Evolutionary conservation across 2,888 invertebrate genomes (phyloP).

Genomic region (Celastrina argiolus): DNA sequence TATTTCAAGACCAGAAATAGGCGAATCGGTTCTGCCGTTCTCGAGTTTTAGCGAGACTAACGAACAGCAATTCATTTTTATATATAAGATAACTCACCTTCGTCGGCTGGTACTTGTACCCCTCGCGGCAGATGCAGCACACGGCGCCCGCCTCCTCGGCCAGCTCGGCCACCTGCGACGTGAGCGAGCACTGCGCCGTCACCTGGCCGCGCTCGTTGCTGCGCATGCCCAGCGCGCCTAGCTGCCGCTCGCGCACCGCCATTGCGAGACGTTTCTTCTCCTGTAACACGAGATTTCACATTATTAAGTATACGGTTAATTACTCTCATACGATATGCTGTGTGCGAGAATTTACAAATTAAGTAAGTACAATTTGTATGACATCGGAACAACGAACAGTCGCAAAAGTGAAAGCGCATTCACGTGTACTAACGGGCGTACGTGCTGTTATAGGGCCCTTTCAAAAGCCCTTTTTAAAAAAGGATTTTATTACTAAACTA

Average conservation of each 20-base stretch:
- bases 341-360: too few relatives aligned
- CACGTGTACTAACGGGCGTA: too few relatives aligned
- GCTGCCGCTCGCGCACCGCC: slow-evolving; percentile 97
- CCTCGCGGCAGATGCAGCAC: slow-evolving; percentile 98
- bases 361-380: too few relatives aligned
- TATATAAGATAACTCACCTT: slow-evolving; percentile 73
- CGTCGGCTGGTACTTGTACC: slow-evolving; percentile 95
- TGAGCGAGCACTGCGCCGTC: slow-evolving; percentile 92
- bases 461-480: too few relatives aligned
- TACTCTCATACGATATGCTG: neutral
- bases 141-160: slow-evolving; percentile 97
- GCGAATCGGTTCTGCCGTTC: too few relatives aligned
- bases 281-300: slow-evolving; percentile 52
- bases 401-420: too few relatives aligned
- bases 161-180: slow-evolving; percentile 95
- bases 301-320: neutral
- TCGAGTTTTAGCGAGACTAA: too few relatives aligned
- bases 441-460: too few relatives aligned
- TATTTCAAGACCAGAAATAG: too few relatives aligned
- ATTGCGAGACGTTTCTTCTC: slow-evolving; percentile 98
- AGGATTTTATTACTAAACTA: too few relatives aligned
- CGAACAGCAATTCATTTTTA: neutral
- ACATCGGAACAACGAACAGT: too few relatives aligned
- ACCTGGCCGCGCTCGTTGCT: slow-evolving; percentile 98
- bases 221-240: slow-evolving; percentile 95